Evolutionary conservation across 2,113 vertebrate species (phyloP).

Genomic region (Sander vitreus): DNA sequence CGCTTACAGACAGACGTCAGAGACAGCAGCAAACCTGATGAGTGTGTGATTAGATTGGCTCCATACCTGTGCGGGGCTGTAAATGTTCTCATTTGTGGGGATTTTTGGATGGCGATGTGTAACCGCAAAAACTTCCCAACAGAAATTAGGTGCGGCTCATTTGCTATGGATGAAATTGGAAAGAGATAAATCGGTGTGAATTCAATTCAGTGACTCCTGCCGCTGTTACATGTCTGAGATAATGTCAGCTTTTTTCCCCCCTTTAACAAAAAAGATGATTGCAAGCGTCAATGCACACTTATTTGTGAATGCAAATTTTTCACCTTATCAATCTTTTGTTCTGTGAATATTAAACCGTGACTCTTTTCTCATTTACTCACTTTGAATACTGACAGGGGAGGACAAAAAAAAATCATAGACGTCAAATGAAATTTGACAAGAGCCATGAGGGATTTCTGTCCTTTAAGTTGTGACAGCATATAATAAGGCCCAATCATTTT

Average conservation of each 20-base stretch:
- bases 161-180: conserved; percentile 56
- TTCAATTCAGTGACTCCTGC: conserved; percentile 43
- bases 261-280: conserved; percentile 12
- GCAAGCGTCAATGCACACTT: background rate
- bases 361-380: conserved; percentile 49
- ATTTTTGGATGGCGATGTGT: conserved; percentile 1
- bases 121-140: conserved; percentile 38
- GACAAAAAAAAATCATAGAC: background rate
- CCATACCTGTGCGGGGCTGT: conserved; percentile 36
- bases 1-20: conserved; percentile 22
- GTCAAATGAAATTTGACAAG: conserved; percentile 66
- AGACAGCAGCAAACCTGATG: conserved; percentile 54
- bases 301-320: conserved; percentile 52
- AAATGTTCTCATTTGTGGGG: conserved; percentile 37
- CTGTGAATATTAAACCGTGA: conserved; percentile 32
- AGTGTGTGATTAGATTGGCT: conserved; percentile 54
- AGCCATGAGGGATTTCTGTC: conserved; percentile 79
- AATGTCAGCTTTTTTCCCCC: background rate
- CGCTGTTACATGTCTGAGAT: conserved; percentile 37
- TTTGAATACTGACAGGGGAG: conserved; percentile 21
- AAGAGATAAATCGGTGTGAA: conserved; percentile 53
- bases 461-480: conserved; percentile 77
- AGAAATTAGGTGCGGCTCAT: conserved; percentile 65
- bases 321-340: conserved; percentile 54
- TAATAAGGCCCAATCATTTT: conserved; percentile 81